Evolutionary conservation across 2,797 vertebrate species (phyloP).

Genomic region (Microctenopoma stevenorrisi): DNA sequence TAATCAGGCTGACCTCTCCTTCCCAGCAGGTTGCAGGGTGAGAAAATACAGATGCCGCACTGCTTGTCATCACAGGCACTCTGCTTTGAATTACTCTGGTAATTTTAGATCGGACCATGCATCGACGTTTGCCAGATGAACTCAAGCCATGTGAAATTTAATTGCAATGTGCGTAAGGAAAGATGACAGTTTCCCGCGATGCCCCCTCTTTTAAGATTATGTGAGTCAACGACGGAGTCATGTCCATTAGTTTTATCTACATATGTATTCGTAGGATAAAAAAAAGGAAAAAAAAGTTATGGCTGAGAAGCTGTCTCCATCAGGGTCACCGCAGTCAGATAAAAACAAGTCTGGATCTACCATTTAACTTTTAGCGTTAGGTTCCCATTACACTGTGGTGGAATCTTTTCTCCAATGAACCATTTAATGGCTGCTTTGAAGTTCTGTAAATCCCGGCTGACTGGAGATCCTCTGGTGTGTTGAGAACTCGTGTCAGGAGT

Average conservation of each 20-base stretch:
- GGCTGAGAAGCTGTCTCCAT: slow-evolving; percentile 3
- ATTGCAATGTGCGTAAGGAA: not conserved
- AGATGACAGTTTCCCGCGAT: not conserved
- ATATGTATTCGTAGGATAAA: no score
- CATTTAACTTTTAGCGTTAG: slow-evolving; percentile 14
- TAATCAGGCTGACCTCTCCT: slow-evolving; percentile 76
- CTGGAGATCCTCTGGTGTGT: slow-evolving; percentile 41
- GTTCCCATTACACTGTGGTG: slow-evolving; percentile 19
- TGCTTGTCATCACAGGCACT: slow-evolving; percentile 47
- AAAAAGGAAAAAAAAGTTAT: slow-evolving; percentile 16
- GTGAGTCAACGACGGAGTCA: not conserved
- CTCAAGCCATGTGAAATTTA: not conserved
- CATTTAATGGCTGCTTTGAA: slow-evolving; percentile 55
- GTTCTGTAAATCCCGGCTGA: slow-evolving; percentile 43
- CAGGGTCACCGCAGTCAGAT: slow-evolving; percentile 19
- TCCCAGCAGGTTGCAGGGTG: slow-evolving; percentile 58
- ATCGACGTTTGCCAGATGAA: not conserved
- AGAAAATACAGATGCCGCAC: slow-evolving; percentile 73
- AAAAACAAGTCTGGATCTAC: slow-evolving; percentile 42
- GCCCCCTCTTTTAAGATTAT: not conserved
- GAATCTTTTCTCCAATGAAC: slow-evolving; percentile 39
- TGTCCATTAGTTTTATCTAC: not conserved
- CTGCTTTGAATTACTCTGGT: slow-evolving; percentile 17
- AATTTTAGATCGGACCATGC: slow-evolving; percentile 8
- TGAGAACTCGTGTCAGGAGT: slow-evolving; percentile 47